A percentile compares a stretch with the other conserved stretches of the same genome.
phyloP scores from a whole-genome alignment of 2,888 invertebrate genomes.

The Saturnia pavonia region DNA sequence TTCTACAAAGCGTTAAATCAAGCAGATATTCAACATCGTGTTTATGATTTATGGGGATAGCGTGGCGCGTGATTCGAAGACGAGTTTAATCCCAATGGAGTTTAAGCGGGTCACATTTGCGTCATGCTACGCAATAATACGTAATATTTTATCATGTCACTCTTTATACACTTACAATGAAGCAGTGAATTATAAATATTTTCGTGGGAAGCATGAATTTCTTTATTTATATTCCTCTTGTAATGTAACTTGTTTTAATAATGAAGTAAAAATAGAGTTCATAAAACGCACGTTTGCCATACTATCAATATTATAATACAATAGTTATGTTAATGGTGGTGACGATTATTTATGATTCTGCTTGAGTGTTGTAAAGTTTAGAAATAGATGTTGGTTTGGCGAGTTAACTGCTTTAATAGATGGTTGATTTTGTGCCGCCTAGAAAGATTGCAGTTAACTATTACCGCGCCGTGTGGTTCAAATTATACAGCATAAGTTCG shows the following conservation, averaged over 20 bases:
- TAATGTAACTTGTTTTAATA: not conserved
- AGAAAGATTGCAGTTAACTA: no score
- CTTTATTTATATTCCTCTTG: not conserved
- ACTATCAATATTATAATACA: no score
- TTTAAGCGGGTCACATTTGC: constrained; percentile 17
- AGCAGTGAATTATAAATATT: not conserved
- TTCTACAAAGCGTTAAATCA: constrained; percentile 14
- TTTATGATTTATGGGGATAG: constrained; percentile 22
- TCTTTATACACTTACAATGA: not conserved
- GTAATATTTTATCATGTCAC: constrained; percentile 4
- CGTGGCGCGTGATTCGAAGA: constrained; percentile 20
- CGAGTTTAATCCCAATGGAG: constrained; percentile 22
- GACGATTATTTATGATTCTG: no score
- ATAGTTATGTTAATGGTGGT: no score
- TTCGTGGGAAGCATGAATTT: not conserved
- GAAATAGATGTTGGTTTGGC: no score
- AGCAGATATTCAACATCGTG: constrained; percentile 20
- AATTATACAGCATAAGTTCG: no score
- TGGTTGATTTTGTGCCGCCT: no score
- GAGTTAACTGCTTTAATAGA: no score
- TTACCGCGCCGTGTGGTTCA: no score
- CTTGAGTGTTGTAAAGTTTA: no score
- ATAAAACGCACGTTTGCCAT: no score
- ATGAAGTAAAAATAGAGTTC: not conserved
- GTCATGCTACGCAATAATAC: not conserved